Base-by-base conservation (phyloP, 2,113 vertebrate genomes). In the Ia io region DNA sequence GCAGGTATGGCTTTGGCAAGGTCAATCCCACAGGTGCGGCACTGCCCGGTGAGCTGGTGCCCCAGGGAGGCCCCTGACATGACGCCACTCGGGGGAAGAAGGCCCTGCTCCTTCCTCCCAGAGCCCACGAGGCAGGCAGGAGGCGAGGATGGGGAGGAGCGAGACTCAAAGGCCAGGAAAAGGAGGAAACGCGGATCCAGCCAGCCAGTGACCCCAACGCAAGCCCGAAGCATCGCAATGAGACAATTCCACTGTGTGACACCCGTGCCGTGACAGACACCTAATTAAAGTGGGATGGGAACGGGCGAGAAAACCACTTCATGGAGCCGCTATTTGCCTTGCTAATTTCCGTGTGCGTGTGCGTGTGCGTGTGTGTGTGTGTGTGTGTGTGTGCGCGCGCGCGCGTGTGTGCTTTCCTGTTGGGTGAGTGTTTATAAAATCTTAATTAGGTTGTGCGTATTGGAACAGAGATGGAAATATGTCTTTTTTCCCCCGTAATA, bases 251-350 rank as follows among this genome's bases (percentile, higher is more conserved):
- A 20, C 0, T 0, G 49, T 25, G 74, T 80, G 96, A 70, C 16
- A 12, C 67, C 76, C 32, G 84, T 8, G 0, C 79, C 9, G 8
- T 91, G 84, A 97, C 97, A 96, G 96, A 95, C 5, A 25, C 90
- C 95, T 97, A 93, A 97, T 97, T 97, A 98, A 97, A 97, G 42
- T 84, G 32, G 97, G 96, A 74, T 71, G 28, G 80, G 95, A 97
- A 82, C 35, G 91, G 93, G 93, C 88, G 89, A 84, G 97, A 92
- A 94, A 97, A 90, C 17, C 82, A 79, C 90, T 98, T 96, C 37
- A 96, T 97, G 91, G 79, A 94, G 96, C 76, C 20, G 47, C 37
- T 89, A 84, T 94, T 92, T 96, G 97, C 96, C 88, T 97, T 96
- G 90, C 90, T 98, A 94, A 96, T 86, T 61, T 61, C 59, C 89